Evolutionary conservation across 2,113 vertebrate genomes (phyloP).

Genomic region (Lagenorhynchus albirostris): DNA sequence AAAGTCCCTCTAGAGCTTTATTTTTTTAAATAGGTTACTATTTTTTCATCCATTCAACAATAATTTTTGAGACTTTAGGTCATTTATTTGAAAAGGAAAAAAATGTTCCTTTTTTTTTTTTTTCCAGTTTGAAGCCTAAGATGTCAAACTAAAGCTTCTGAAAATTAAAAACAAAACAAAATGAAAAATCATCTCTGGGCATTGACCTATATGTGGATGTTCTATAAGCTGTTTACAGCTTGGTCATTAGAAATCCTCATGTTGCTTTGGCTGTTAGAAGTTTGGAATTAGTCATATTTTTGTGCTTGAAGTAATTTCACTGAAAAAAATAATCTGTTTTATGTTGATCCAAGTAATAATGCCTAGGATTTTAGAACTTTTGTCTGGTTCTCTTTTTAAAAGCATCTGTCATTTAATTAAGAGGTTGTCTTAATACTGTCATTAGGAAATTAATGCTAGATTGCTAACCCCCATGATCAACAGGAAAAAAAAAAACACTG

Average conservation of each 20-base stretch:
- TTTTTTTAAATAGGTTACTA: background rate
- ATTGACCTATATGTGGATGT: background rate
- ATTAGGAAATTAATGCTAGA: background rate
- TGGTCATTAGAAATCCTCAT: background rate
- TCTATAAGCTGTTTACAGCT: background rate
- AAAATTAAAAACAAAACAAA: background rate
- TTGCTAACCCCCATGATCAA: background rate
- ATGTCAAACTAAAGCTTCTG: background rate
- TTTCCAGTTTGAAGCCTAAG: background rate
- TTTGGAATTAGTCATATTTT: background rate
- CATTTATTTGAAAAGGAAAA: background rate
- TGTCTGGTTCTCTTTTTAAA: background rate
- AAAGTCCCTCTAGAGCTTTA: background rate
- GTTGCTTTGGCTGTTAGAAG: background rate
- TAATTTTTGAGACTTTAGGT: background rate
- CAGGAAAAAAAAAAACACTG: too few species aligned
- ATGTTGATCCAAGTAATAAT: background rate
- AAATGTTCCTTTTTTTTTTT: background rate
- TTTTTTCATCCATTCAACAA: background rate
- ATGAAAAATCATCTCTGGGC: background rate
- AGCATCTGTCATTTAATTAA: background rate
- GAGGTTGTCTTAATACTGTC: background rate
- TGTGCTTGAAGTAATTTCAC: background rate
- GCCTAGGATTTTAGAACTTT: background rate
- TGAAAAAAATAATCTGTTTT: background rate